Evolutionary conservation across 2,797 vertebrate genomes (phyloP).

Genomic region (Crotalus adamanteus): DNA sequence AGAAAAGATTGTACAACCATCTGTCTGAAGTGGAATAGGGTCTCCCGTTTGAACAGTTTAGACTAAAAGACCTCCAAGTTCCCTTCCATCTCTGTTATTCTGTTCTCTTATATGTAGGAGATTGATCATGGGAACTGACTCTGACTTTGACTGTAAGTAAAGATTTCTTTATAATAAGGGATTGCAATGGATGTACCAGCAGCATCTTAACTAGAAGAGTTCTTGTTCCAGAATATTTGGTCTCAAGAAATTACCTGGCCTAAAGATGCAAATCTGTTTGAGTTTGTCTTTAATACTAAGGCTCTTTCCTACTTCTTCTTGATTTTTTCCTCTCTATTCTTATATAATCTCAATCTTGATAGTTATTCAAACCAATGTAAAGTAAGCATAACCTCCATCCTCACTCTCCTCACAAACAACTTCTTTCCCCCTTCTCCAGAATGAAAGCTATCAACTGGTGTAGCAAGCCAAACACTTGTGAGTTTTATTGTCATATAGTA

Average conservation of each 20-base stretch:
- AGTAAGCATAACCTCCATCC: conserved; percentile 53
- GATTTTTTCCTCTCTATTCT: conserved; percentile 60
- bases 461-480: conserved; percentile 45
- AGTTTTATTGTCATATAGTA: conserved; percentile 14
- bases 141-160: not conserved
- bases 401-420: conserved; percentile 45
- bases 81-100: not conserved
- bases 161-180: not conserved
- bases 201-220: conserved; percentile 62
- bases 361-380: conserved; percentile 42
- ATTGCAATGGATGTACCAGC: conserved; percentile 56
- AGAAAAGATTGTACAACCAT: not conserved
- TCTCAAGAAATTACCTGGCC: conserved; percentile 64
- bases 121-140: not conserved
- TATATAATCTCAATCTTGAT: conserved; percentile 62
- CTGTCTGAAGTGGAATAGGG: not conserved
- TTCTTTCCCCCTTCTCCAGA: not conserved
- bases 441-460: conserved; percentile 34
- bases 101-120: not conserved
- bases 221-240: conserved; percentile 68
- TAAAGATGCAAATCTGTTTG: not conserved
- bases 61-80: not conserved
- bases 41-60: not conserved
- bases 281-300: conserved; percentile 55
- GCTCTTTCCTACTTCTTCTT: conserved; percentile 58